phyloP scores from a whole-genome alignment of 2,888 invertebrate genomes.

The Ophioninae sp. region DNA sequence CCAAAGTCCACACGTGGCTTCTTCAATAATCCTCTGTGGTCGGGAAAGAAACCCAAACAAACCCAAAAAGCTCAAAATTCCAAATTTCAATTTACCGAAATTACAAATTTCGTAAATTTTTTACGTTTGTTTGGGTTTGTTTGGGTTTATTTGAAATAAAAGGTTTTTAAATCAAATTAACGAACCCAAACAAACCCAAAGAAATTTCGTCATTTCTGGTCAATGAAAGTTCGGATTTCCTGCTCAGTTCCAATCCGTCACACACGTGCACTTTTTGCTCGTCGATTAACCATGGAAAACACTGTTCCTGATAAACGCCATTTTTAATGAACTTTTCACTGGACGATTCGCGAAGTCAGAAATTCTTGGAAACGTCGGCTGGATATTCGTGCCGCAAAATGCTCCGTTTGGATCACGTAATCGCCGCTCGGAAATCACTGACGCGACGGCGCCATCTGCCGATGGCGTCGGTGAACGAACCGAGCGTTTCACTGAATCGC shows the following conservation, averaged over 20 bases:
- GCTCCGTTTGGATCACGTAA: not conserved
- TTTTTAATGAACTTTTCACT: not conserved
- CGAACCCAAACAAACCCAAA: no score
- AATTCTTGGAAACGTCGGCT: not conserved
- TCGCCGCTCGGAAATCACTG: not conserved
- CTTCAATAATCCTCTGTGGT: not conserved
- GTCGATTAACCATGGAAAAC: not conserved
- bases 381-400: not conserved
- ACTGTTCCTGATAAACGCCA: not conserved
- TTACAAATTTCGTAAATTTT: no score
- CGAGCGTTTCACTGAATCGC: not conserved
- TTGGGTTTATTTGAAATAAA: no score
- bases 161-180: no score
- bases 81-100: no score
- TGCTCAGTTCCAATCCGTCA: no score
- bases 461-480: constrained; percentile 10
- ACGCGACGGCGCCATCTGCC: not conserved
- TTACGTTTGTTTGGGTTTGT: no score
- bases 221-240: no score
- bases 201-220: no score
- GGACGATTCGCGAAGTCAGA: not conserved
- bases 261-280: not conserved
- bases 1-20: not conserved
- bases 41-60: no score
- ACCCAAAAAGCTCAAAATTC: no score